Evolutionary conservation across 1,140 invertebrate species (phyloP).

Genomic region (Copidosoma floridanum): DNA sequence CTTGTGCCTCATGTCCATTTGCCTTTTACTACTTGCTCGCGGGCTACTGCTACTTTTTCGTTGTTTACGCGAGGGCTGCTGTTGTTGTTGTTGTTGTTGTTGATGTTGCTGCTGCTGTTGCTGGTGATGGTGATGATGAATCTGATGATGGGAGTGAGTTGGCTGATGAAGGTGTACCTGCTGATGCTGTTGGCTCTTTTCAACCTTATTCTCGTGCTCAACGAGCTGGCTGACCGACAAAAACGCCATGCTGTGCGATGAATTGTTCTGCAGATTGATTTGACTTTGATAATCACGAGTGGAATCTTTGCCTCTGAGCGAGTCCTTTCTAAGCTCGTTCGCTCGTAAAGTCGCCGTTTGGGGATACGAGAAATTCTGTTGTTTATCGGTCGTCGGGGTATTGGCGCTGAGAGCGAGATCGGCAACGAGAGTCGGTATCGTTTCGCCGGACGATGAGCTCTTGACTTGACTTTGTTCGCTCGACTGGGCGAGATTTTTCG

Average conservation of each 20-base stretch:
- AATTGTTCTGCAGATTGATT: constrained; percentile 40
- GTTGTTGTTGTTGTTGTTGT: constrained; percentile 36
- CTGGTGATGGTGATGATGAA: constrained; percentile 28
- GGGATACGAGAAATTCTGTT: constrained; percentile 45
- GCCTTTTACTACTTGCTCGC: constrained; percentile 44
- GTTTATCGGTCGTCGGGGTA: constrained; percentile 46
- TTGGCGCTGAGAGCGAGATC: constrained; percentile 61
- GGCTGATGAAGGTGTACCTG: constrained; percentile 31
- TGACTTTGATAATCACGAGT: constrained; percentile 45
- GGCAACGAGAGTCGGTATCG: constrained; percentile 61
- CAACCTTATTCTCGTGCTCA: constrained; percentile 60
- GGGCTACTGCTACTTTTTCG: constrained; percentile 49
- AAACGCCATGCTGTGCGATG: constrained; percentile 52
- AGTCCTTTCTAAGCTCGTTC: constrained; percentile 41
- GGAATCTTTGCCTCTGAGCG: constrained; percentile 45
- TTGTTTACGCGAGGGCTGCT: constrained; percentile 31
- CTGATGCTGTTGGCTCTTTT: constrained; percentile 46
- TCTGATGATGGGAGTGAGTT: constrained; percentile 31
- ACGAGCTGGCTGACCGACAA: constrained; percentile 68
- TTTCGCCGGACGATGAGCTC: constrained; percentile 52
- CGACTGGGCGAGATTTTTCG: constrained; percentile 55
- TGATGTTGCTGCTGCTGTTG: constrained; percentile 37
- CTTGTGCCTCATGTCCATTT: constrained; percentile 49
- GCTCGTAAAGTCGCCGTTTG: constrained; percentile 35
- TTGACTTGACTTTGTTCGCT: constrained; percentile 44